Evolutionary conservation across 2,113 vertebrate genomes (phyloP).

Genomic region (Apus apus): DNA sequence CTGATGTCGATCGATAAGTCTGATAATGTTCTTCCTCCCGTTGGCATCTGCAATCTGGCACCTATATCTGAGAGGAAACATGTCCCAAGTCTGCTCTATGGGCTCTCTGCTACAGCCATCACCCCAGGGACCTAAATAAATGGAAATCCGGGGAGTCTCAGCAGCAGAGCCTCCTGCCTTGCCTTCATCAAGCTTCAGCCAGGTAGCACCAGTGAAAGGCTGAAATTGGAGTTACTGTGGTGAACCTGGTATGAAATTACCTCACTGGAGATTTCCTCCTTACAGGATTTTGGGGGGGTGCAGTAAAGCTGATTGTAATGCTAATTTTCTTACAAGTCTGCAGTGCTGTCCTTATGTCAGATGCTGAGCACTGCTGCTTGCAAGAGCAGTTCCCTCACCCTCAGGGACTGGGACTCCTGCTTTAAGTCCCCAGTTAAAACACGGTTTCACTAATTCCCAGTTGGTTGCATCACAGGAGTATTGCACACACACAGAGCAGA

Average conservation of each 20-base stretch:
- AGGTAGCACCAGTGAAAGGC: neutral
- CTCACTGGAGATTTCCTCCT: neutral
- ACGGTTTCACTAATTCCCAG: neutral
- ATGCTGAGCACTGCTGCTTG: neutral
- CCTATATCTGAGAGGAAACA: fast-evolving
- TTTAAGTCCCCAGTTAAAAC: neutral
- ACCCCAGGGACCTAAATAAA: neutral
- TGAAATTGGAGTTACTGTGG: neutral
- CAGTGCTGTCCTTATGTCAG: neutral
- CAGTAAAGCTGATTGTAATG: neutral
- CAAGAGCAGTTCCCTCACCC: neutral
- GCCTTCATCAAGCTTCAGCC: neutral
- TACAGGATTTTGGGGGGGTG: neutral
- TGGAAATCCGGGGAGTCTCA: neutral
- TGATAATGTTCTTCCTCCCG: neutral
- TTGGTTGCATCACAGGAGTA: neutral
- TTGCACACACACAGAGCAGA: fast-evolving
- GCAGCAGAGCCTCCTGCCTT: neutral
- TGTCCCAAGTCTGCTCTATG: neutral
- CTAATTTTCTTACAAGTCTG: neutral
- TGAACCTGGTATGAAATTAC: neutral
- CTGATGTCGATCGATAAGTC: fast-evolving
- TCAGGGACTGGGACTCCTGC: neutral
- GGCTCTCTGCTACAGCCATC: neutral
- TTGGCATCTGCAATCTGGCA: neutral